These are phyloP conservation scores for Ameiurus melas DNA, from an alignment of 2,113 vertebrate species.

Conservation along the genomic window DNA sequence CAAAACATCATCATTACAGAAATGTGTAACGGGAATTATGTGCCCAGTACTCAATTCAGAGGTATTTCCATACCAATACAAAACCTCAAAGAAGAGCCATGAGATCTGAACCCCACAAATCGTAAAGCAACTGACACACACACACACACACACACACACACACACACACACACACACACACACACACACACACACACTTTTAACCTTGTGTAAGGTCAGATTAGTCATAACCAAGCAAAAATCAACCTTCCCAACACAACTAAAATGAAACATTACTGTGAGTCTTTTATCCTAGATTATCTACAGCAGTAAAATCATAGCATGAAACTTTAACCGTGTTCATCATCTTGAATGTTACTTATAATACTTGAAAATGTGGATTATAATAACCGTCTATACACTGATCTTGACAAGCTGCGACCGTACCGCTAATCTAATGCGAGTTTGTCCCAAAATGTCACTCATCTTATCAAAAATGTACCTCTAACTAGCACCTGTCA, in stretches of 20 bases:
- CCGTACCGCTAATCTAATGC: not conserved
- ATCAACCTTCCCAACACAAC: not conserved
- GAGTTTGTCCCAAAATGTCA: slow-evolving; percentile 4
- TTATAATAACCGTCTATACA: not conserved
- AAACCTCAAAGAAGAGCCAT: not conserved
- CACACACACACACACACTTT: not conserved
- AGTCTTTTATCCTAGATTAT: not conserved
- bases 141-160: no score
- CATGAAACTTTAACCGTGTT: not conserved
- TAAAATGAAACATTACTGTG: not conserved
- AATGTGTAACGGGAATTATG: not conserved
- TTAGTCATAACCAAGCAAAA: not conserved
- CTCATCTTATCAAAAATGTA: not conserved
- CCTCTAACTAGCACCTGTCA: not conserved
- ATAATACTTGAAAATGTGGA: not conserved
- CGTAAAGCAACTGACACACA: not conserved
- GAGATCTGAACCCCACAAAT: not conserved
- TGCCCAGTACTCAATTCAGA: not conserved
- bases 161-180: not conserved
- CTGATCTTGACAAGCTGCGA: not conserved
- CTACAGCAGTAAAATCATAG: not conserved
- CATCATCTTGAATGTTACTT: not conserved
- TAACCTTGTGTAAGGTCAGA: not conserved
- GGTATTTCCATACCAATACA: not conserved
- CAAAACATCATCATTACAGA: not conserved